These are phyloP conservation scores for Mactra quadrangularis DNA, from an alignment of 1,140 invertebrate genomes.

Conservation along the genomic window DNA sequence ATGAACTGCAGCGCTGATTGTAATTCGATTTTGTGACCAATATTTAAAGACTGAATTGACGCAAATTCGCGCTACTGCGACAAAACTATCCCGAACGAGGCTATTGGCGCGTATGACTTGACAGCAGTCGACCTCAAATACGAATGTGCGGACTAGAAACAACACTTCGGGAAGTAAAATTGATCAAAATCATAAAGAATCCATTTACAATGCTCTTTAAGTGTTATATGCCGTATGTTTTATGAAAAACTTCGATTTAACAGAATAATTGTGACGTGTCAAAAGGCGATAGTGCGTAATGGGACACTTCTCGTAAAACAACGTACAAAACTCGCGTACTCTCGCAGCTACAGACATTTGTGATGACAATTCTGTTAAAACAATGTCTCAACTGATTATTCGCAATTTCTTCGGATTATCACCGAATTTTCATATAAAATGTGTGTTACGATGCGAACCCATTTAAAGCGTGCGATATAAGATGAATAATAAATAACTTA, in stretches of 20 bases:
- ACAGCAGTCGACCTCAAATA: constrained; percentile 32
- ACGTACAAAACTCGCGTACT: constrained; percentile 1
- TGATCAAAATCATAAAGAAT: constrained; percentile 1
- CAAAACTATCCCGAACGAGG: constrained; percentile 33
- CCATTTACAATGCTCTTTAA: constrained; percentile 37
- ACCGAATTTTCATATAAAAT: constrained; percentile 23
- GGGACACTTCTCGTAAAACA: constrained; percentile 49
- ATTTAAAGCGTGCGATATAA: constrained; percentile 39
- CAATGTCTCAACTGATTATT: constrained; percentile 52
- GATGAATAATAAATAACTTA: constrained; percentile 44
- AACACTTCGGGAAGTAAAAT: constrained; percentile 25
- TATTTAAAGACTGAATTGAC: constrained; percentile 48
- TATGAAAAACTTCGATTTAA: constrained; percentile 38
- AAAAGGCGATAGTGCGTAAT: constrained; percentile 58
- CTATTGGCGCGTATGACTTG: constrained; percentile 29
- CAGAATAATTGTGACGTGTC: constrained; percentile 44
- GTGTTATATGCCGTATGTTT: constrained; percentile 41
- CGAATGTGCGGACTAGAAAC: constrained; percentile 22
- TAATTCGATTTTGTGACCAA: constrained; percentile 45
- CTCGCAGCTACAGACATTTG: constrained; percentile 27
- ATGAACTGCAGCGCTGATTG: constrained; percentile 33
- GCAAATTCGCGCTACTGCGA: constrained; percentile 28
- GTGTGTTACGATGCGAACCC: constrained; percentile 37
- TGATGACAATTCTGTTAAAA: constrained; percentile 51
- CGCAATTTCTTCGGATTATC: constrained; percentile 52